Evolutionary conservation across 2,797 vertebrate genomes (phyloP).

Genomic region (Ptychobarbus kaznakovi): DNA sequence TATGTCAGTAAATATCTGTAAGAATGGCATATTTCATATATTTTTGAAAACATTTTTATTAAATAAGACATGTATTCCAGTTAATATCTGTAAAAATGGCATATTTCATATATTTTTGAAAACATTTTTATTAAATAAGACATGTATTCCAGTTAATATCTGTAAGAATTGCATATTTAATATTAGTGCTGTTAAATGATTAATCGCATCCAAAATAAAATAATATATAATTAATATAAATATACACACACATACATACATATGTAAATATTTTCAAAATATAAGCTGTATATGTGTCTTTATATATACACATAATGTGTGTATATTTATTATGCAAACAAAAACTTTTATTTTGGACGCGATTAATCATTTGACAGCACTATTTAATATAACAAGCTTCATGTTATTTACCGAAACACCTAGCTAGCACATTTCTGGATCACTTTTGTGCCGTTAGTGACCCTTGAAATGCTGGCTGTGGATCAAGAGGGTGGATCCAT

Average conservation of each 20-base stretch:
- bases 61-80: background rate
- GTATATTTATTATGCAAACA: too few relatives aligned
- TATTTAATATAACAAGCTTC: background rate
- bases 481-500: conserved; percentile 23
- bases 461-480: conserved; percentile 3
- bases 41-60: background rate
- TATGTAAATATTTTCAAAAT: too few relatives aligned
- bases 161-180: too few relatives aligned
- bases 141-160: background rate
- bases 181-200: too few relatives aligned
- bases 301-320: too few relatives aligned
- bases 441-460: background rate
- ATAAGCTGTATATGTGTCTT: too few relatives aligned
- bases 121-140: background rate
- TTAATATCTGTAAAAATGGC: background rate
- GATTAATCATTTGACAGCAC: too few relatives aligned
- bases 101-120: background rate
- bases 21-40: background rate
- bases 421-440: background rate
- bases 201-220: too few relatives aligned
- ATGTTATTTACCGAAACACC: background rate
- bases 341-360: too few relatives aligned
- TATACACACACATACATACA: too few relatives aligned
- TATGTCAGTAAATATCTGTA: too few relatives aligned
- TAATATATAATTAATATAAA: too few relatives aligned